These are phyloP conservation scores for Phylloscopus whistleri DNA, from an alignment of 2,113 vertebrate genomes.

Conservation along the genomic window DNA sequence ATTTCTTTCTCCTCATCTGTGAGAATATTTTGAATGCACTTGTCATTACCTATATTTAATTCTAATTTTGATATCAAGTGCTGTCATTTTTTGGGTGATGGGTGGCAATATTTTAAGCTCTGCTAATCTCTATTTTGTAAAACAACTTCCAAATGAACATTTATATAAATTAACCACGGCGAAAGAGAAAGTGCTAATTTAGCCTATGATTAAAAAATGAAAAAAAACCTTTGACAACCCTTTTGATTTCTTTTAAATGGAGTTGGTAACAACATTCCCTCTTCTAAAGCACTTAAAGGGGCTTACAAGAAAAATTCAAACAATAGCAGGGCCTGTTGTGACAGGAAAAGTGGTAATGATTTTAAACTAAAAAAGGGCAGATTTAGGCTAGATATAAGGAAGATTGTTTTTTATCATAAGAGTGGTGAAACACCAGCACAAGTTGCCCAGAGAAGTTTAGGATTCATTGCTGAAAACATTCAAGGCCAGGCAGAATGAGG, in stretches of 20 bases:
- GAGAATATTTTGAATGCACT: neutral
- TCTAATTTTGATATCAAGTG: neutral
- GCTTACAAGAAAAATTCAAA: neutral
- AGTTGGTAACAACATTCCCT: neutral
- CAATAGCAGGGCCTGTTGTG: neutral
- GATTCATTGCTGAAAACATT: neutral
- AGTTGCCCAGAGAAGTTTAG: neutral
- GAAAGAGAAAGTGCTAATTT: neutral
- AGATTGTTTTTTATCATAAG: neutral
- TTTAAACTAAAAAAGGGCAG: neutral
- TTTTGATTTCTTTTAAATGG: neutral
- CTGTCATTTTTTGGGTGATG: neutral
- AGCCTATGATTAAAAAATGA: neutral
- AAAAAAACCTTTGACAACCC: neutral
- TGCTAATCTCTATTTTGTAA: neutral
- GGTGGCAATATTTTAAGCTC: neutral
- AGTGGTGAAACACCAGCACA: neutral
- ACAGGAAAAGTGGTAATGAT: neutral
- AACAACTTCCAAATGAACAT: neutral
- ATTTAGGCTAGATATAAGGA: neutral
- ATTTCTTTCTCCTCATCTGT: neutral
- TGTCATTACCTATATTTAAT: neutral
- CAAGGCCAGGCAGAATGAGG: neutral
- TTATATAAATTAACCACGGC: neutral
- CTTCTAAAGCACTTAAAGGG: neutral